Evolutionary conservation across 30 jellyfish, hydroid and myxozoan genomes (phyloP).

Genomic region (Nemopilema nomurai): DNA sequence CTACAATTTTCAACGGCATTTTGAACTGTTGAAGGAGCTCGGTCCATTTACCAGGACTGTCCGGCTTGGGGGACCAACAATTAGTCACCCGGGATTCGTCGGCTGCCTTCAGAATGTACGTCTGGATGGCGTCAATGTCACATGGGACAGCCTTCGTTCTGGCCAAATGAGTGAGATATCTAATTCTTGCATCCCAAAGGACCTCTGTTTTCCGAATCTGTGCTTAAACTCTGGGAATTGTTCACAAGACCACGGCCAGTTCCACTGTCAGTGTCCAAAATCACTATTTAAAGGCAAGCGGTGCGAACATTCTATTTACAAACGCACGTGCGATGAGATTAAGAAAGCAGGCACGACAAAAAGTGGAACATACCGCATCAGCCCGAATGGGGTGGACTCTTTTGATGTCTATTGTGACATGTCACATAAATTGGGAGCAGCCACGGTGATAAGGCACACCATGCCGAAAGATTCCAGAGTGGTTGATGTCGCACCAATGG

Average conservation of each 20-base stretch:
- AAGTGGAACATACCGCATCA: conserved; percentile 67
- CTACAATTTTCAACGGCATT: conserved; percentile 56
- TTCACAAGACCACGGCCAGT: conserved; percentile 65
- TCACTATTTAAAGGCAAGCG: conserved; percentile 55
- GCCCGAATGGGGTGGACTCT: conserved; percentile 71
- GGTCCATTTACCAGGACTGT: conserved; percentile 51
- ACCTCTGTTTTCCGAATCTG: conserved; percentile 90
- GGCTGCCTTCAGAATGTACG: conserved; percentile 73
- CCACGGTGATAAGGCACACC: conserved; percentile 72
- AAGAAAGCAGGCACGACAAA: conserved; percentile 60
- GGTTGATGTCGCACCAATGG: conserved; percentile 40
- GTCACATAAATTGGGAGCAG: conserved; percentile 73
- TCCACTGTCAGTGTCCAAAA: conserved; percentile 69
- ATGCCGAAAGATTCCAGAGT: conserved; percentile 59
- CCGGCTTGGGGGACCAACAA: conserved; percentile 88
- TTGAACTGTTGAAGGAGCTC: conserved; percentile 63
- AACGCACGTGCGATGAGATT: conserved; percentile 73
- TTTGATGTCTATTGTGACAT: conserved; percentile 85
- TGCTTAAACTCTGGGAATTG: conserved; percentile 80
- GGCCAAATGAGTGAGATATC: conserved; percentile 50
- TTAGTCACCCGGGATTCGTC: conserved; percentile 77
- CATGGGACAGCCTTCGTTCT: conserved; percentile 37
- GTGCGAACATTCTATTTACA: conserved; percentile 64
- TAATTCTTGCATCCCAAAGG: conserved; percentile 66
- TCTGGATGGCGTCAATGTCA: conserved; percentile 47